Conservation (phyloP, 1,140 invertebrate genomes). For the Ladona fulva region DNA sequence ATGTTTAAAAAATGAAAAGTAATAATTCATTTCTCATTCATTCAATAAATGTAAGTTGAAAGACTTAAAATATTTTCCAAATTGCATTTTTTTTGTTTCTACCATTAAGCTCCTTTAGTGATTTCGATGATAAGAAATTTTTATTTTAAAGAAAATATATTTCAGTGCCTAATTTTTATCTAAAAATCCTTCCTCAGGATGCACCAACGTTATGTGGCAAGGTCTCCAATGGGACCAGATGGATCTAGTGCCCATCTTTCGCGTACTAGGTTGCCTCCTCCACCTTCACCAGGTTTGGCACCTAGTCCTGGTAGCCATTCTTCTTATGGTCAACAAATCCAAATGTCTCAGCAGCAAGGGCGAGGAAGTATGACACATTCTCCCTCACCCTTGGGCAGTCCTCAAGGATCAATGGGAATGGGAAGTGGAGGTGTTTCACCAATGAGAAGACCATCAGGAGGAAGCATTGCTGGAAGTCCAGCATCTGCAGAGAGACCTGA, state of each 20-base stretch:
- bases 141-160: too few relatives aligned
- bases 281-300: not conserved
- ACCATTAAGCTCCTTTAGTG: too few relatives aligned
- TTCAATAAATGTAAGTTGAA: too few relatives aligned
- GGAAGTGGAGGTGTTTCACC: constrained; percentile 24
- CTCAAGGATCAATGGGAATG: constrained; percentile 31
- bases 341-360: constrained; percentile 35
- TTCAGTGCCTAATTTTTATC: too few relatives aligned
- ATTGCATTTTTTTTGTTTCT: too few relatives aligned
- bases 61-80: too few relatives aligned
- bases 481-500: constrained; percentile 47
- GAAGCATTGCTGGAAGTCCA: constrained; percentile 34
- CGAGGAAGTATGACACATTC: constrained; percentile 36
- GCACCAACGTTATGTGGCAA: not conserved
- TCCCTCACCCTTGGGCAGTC: constrained; percentile 35
- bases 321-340: constrained; percentile 37
- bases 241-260: not conserved
- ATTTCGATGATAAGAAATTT: too few relatives aligned
- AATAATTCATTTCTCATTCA: too few relatives aligned
- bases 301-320: not conserved
- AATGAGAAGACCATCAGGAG: constrained; percentile 28
- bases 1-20: too few relatives aligned
- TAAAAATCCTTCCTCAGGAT: not conserved
- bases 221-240: not conserved
- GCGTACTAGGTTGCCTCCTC: not conserved